phyloP scores from a whole-genome alignment of 1,140 invertebrate species.

The Lanistes nyassanus region DNA sequence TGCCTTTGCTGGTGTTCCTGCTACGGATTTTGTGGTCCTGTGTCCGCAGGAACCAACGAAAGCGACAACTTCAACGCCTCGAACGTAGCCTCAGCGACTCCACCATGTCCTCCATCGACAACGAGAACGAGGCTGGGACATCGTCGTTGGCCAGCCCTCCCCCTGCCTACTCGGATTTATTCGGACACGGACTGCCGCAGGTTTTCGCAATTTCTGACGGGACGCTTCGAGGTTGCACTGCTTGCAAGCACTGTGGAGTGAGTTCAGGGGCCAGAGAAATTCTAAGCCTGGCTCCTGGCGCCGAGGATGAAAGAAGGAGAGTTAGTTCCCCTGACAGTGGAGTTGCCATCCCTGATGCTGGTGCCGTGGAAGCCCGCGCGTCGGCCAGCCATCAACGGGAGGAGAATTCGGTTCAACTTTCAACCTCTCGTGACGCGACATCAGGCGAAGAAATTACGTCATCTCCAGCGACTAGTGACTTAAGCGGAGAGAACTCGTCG shows the following conservation, averaged over 20 bases:
- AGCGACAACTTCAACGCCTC: not conserved
- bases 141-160: conserved; percentile 22
- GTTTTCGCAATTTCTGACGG: conserved; percentile 14
- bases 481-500: not conserved
- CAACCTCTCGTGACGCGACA: not conserved
- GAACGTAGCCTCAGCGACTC: not conserved
- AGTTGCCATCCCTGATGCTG: not conserved
- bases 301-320: not conserved
- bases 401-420: no score
- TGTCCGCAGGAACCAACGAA: not conserved
- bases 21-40: conserved; percentile 19
- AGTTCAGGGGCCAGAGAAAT: not conserved
- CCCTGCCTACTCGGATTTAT: conserved; percentile 12
- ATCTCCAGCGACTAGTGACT: not conserved
- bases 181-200: not conserved
- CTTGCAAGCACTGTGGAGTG: not conserved
- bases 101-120: not conserved
- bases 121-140: not conserved
- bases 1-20: conserved; percentile 1
- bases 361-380: not conserved
- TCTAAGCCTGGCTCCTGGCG: not conserved
- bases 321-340: not conserved
- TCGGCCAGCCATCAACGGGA: no score
- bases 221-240: no score
- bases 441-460: not conserved